Base-by-base conservation (phyloP, 2,888 invertebrate species). In the Cryptocheilus praepositus region DNA sequence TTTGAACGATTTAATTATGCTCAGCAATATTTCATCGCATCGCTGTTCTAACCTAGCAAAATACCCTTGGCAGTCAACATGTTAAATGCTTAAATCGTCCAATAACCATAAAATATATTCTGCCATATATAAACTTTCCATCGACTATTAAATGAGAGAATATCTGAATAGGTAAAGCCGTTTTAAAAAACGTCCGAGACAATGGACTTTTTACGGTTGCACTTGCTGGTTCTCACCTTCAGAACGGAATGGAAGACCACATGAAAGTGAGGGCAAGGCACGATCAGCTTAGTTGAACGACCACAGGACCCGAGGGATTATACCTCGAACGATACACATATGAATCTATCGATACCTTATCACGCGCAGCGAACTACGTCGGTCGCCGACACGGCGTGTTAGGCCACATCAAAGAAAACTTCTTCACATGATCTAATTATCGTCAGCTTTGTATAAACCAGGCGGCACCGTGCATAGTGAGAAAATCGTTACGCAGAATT, bases 251-350 rank as follows among this genome's bases (percentile, higher is more conserved):
- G 36, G 36, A 65, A 67, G 65, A 71, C 61, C 57, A 61, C 61
- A 46, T 65, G 68, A 71, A 74, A 71, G 68, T 66, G 55, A 58
- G 52, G 55, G 55, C 61, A 59, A 56, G 36, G 2, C 25, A 25
- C 64, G 67, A 71, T 76, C 68, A 64, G 63, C 59, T 71, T 67
- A 75, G 74, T 77, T 64, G 67, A 77, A 60, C 69, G 71, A 64
- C 62, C 59, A 45, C 64, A 44, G 74, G 54, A 74, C 49, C 49
- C 16, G 8, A 49, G 49, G 18, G 49, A 49, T 16, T 16, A 49
- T 49, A 49, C 49, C 49, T 49, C 7, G 49, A 49, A 18, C 49
- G 11, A n/a, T n/a, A n/a, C n/a, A 45, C 8, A 18, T 49, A 49
- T 49, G 16, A 18, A 8, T 49, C 16, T n/a, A 49, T 49, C 49